Evolutionary conservation across 2,888 invertebrate species (phyloP).

Genomic region (Tipula unca): DNA sequence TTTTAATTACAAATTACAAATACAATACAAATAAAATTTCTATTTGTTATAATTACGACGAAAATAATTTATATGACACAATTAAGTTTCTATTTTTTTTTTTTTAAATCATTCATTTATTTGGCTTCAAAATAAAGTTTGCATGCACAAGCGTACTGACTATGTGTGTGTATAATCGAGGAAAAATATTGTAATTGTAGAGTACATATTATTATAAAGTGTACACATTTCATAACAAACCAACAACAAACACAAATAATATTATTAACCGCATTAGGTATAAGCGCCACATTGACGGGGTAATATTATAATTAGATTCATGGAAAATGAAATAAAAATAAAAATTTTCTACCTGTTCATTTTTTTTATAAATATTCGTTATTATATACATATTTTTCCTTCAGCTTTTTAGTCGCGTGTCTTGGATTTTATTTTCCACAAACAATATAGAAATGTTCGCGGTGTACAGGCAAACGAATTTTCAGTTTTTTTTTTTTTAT

Average conservation of each 20-base stretch:
- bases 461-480: not conserved
- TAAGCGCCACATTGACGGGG: not conserved
- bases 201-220: not conserved
- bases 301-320: slow-evolving; percentile 8
- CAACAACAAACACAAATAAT: not conserved
- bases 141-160: not conserved
- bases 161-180: not conserved
- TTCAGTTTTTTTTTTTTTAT: not conserved
- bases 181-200: not conserved
- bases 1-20: not conserved
- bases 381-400: not conserved
- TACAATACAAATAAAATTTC: not conserved
- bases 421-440: not conserved
- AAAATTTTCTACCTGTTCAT: not conserved
- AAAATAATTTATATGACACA: not conserved
- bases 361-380: not conserved
- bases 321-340: not conserved
- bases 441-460: not conserved
- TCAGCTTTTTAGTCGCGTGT: not conserved
- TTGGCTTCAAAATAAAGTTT: not conserved
- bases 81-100: not conserved
- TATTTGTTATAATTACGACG: not conserved
- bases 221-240: not conserved
- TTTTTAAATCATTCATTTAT: not conserved
- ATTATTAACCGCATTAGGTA: slow-evolving; percentile 4